Base-by-base conservation (phyloP, 1,140 invertebrate species). In the Oncopeltus fasciatus region DNA sequence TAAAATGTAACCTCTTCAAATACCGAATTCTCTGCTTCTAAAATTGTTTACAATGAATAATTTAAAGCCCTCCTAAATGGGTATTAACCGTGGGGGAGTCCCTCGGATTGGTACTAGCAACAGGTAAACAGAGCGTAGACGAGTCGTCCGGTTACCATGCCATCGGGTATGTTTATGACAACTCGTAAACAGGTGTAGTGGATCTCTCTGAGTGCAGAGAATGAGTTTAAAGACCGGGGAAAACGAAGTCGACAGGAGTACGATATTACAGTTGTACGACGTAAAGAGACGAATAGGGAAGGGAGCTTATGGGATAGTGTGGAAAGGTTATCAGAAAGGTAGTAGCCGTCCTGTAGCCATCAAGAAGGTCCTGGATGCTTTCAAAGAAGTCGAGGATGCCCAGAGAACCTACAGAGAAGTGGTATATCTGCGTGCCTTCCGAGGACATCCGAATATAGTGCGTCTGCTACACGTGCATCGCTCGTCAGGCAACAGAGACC, bases 361-460 rank as follows among this genome's bases (percentile, higher is more conserved):
- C 20, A 98, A 98, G 74, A 98, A 98, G 76, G 98, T 98, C 68
- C 98, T 96, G 74, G 95, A 98, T 75, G 93, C 94, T 2, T 98
- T 98, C 71, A 79, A 90, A 57, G 96, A 97, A 74, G 84, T 88
- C 68, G 91, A 87, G 0, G 90, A 93, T 72, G 88, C 89, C 16
- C 90, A 97, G 74, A 79, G 93, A 56, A 96, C 93, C 2, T 96
- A 93, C 74, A 79, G 94, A 59, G 94, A 98, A 78, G 95, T 98
- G 59, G 86, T 92, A 77, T 96, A 95, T 72, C 77, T 98, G 24
- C 82, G 90, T 66, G 90, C 91, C 61, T 97, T 98, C 74, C 82
- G 88, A 18, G 85, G 86, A 71, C 95, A 99, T 79, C 91, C 93
- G 0, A 98, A 98, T 72, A 90, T 99, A 59, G 88, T 99, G 43